Conservation (phyloP, 2,888 invertebrate species). For the Limnephilus rhombicus region DNA sequence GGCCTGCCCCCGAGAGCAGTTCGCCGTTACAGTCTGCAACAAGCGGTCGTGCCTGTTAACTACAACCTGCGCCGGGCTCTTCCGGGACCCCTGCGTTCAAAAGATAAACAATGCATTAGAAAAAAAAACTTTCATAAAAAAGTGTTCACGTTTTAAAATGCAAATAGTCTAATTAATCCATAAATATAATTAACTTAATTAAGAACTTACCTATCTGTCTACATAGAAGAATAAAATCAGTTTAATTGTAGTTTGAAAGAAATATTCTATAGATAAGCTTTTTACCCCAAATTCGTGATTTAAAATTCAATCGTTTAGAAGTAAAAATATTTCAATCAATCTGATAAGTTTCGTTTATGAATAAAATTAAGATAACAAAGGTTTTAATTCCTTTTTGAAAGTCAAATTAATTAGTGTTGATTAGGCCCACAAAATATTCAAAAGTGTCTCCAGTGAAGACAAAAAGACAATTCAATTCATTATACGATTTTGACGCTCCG, state of each 20-base stretch:
- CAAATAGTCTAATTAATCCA: no score
- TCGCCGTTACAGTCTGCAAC: slow-evolving; percentile 22
- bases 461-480: slow-evolving; percentile 25
- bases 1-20: not conserved
- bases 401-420: not conserved
- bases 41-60: slow-evolving; percentile 20
- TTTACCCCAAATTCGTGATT: not conserved
- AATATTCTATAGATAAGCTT: not conserved
- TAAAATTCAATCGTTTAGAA: not conserved
- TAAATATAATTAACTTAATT: not conserved
- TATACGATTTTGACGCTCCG: not conserved
- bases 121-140: not conserved
- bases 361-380: not conserved
- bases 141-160: not conserved
- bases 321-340: not conserved
- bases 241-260: not conserved
- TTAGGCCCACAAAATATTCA: not conserved
- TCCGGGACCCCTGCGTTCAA: not conserved
- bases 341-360: not conserved
- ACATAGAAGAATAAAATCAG: not conserved
- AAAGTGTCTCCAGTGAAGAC: not conserved
- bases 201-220: not conserved
- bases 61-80: not conserved
- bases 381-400: not conserved
- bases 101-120: not conserved